Evolutionary conservation across 2,113 vertebrate species (phyloP), one percentile per base, ranked within the genome.

Genomic region (Larimichthys polyactis): DNA sequence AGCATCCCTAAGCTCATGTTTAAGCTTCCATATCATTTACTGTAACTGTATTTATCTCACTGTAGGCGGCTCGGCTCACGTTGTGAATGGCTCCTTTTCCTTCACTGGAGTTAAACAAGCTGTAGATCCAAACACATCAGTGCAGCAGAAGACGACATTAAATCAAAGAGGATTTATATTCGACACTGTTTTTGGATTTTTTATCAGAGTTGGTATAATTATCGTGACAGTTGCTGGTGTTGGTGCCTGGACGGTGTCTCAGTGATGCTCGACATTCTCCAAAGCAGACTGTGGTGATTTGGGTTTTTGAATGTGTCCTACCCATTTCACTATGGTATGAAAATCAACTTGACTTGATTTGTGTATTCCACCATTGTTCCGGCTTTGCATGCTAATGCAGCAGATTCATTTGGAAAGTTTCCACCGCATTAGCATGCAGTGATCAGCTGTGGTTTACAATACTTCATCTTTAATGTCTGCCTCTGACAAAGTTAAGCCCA

Each of bases 11-110:
- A 79, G 69, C 58, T 77, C 17, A 52, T 77, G 54, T n/a, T 80
- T 84, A 73, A 78, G 82, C 79, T 52, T 73, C 63, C 69, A 54
- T 80, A 78, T 84, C 36, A 79, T 89, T 83, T 78, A 68, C 71
- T 82, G 58, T 76, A 67, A 63, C 77, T 83, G 83, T 22, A 66
- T 49, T 80, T 66, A 55, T 14, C 46, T 73, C 32, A 11, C 71
- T 55, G 76, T 27, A 70, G 58, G 46, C 59, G n/a, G 63, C 49
- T 78, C n/a, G 11, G 16, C 60, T n/a, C 46, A 19, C 14, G 2
- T 22, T 46, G 54, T 55, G 71, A 88, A 81, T 58, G 32, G 22
- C 14, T 43, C 43, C 27, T 75, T 65, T 60, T 60, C 52, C 51
- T 75, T n/a, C 24, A 0, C 70, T 55, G 22, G 20, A 75, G 29